A percentile compares a stretch with the other conserved stretches of the same genome.
phyloP scores from a whole-genome alignment of 53 echinoderm and acorn worm species.

The Astropecten irregularis region DNA sequence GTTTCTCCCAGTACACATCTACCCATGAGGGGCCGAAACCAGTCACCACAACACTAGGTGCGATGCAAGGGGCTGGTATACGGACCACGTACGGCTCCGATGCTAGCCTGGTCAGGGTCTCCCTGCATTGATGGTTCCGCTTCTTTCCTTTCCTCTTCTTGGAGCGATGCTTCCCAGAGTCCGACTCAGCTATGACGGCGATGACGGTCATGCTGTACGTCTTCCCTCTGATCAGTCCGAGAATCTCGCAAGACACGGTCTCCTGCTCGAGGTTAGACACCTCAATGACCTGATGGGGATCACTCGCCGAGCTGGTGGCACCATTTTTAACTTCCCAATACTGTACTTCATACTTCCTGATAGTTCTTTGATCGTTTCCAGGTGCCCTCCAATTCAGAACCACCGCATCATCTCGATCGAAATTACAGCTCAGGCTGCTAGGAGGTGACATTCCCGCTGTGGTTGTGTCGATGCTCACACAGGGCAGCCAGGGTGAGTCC shows the following conservation, averaged over 20 bases:
- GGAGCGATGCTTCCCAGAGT: too few species aligned
- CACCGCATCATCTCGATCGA: constrained; percentile 12
- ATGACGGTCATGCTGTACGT: constrained; percentile 61
- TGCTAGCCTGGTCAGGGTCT: constrained; percentile 55
- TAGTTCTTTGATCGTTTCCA: background rate
- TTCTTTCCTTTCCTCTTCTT: constrained; percentile 18
- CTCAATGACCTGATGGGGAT: constrained; percentile 42
- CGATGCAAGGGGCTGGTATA: constrained; percentile 59
- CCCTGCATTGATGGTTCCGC: constrained; percentile 1
- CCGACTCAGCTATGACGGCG: constrained; percentile 28
- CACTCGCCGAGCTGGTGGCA: background rate
- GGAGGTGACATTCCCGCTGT: constrained; percentile 73
- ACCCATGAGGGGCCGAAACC: constrained; percentile 75
- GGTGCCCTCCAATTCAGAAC: constrained; percentile 67
- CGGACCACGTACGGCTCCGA: constrained; percentile 69
- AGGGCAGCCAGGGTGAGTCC: constrained; percentile 67
- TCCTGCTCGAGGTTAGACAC: background rate
- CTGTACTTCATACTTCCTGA: constrained; percentile 60
- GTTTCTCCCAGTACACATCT: constrained; percentile 84
- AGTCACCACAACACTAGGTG: constrained; percentile 57
- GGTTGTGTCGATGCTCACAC: constrained; percentile 45
- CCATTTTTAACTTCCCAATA: constrained; percentile 45
- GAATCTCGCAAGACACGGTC: constrained; percentile 46
- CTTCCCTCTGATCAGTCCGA: constrained; percentile 41
- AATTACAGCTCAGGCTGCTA: constrained; percentile 33